Evolutionary conservation across 2,888 invertebrate species (phyloP).

Genomic region (Malthinus flaveolus): DNA sequence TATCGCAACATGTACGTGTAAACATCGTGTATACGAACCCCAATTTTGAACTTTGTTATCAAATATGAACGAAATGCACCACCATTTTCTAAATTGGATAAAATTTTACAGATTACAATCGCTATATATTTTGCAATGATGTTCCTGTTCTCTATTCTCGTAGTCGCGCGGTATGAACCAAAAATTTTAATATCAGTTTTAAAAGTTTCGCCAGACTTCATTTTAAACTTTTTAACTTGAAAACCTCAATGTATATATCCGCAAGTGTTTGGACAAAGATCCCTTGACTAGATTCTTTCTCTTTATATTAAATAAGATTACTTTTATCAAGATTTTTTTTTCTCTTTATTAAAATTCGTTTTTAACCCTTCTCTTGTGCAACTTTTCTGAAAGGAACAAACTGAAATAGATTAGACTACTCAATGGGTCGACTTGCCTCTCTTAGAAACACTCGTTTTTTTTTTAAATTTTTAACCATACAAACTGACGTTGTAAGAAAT

Average conservation of each 20-base stretch:
- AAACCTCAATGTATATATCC: constrained; percentile 16
- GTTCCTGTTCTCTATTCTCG: constrained; percentile 25
- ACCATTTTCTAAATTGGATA: constrained; percentile 20
- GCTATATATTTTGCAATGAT: constrained; percentile 6
- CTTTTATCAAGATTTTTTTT: constrained; percentile 2
- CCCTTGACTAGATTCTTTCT: constrained; percentile 17
- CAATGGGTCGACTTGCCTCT: too few species aligned
- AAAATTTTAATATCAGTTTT: constrained; percentile 36
- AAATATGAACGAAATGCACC: constrained; percentile 16
- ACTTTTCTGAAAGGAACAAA: too few species aligned
- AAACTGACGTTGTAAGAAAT: too few species aligned
- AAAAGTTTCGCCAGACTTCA: constrained; percentile 30
- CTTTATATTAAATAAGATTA: constrained; percentile 1
- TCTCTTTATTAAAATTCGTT: neutral
- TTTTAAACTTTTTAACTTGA: constrained; percentile 29
- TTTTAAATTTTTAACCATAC: too few species aligned
- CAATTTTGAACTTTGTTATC: constrained; percentile 31
- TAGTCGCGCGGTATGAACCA: constrained; percentile 20
- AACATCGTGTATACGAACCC: constrained; percentile 25
- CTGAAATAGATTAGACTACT: too few species aligned
- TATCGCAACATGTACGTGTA: constrained; percentile 29
- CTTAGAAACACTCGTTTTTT: too few species aligned
- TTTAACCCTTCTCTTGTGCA: too few species aligned
- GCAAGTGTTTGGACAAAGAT: constrained; percentile 26
- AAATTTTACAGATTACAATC: constrained; percentile 31